Percentiles rank a stretch among this genome's conserved stretches.
Evolutionary conservation across 2,797 vertebrate species (phyloP).

Genomic region (Urocyon cinereoargenteus): DNA sequence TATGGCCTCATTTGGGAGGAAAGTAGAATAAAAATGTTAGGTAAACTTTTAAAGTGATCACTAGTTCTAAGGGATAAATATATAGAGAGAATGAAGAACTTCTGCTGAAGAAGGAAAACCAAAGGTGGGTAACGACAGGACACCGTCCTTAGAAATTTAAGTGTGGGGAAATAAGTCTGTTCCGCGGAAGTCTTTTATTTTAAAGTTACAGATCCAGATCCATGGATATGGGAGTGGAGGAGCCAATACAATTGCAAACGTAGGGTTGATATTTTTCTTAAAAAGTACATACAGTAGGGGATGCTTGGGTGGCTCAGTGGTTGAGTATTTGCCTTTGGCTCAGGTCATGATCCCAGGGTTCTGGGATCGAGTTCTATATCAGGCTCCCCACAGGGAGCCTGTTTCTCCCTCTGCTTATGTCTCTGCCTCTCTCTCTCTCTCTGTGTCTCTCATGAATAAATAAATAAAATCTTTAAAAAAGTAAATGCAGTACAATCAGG

Average conservation of each 20-base stretch:
- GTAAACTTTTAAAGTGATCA: background rate
- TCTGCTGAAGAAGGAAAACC: background rate
- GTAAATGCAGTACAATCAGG: background rate
- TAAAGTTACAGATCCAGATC: background rate
- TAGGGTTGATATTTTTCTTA: background rate
- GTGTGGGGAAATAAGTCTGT: no score
- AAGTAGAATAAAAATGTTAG: background rate
- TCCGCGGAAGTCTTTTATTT: background rate
- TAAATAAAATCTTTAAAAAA: background rate
- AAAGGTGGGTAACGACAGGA: rapidly evolving
- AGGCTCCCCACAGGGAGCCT: no score
- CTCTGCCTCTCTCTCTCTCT: no score
- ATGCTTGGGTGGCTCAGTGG: no score
- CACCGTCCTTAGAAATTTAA: background rate
- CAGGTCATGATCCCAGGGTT: no score
- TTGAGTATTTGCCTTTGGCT: no score
- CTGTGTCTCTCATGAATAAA: no score
- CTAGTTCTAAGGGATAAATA: background rate
- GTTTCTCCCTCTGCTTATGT: no score
- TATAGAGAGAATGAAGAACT: background rate
- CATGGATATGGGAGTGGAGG: rapidly evolving
- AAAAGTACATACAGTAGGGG: background rate
- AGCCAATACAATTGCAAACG: background rate
- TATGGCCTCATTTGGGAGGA: background rate
- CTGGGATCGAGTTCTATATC: no score